Percentiles rank a stretch among this genome's conserved stretches.
These are phyloP conservation scores for Drosophila rellima DNA, from an alignment of 2,888 invertebrate species.

Conservation along the genomic window DNA sequence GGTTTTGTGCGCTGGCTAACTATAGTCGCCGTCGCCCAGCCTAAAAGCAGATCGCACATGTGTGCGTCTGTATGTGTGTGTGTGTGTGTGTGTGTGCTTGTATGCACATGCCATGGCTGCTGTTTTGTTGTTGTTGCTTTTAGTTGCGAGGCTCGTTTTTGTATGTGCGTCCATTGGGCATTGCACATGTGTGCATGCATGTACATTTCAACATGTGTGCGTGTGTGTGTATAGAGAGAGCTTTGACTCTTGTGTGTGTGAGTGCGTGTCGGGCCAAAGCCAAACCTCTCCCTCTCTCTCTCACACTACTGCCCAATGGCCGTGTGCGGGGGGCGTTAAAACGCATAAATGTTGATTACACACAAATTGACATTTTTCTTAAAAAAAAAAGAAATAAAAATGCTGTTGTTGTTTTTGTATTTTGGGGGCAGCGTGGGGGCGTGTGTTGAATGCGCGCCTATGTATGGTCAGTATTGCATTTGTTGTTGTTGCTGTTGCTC, in stretches of 20 bases:
- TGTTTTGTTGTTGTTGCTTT: slow-evolving; percentile 54
- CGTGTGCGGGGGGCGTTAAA: slow-evolving; percentile 62
- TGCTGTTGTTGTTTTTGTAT: slow-evolving; percentile 16
- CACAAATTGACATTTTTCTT: slow-evolving; percentile 68
- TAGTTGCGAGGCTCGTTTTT: slow-evolving; percentile 59
- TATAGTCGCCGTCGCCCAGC: slow-evolving; percentile 72
- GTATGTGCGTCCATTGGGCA: slow-evolving; percentile 78
- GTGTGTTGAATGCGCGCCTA: slow-evolving; percentile 60
- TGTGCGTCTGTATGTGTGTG: slow-evolving; percentile 30
- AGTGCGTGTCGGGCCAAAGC: slow-evolving; percentile 50
- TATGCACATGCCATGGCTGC: slow-evolving; percentile 61
- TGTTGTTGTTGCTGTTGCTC: slow-evolving; percentile 30
- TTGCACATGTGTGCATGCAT: slow-evolving; percentile 52
- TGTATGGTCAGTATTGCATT: slow-evolving; percentile 49
- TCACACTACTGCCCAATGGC: slow-evolving; percentile 52
- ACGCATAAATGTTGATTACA: slow-evolving; percentile 80
- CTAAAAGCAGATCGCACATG: slow-evolving; percentile 75
- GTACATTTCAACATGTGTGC: slow-evolving; percentile 18
- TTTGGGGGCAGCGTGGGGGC: slow-evolving; percentile 41
- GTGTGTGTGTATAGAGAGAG: slow-evolving; percentile 20
- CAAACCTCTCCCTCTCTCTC: slow-evolving; percentile 55
- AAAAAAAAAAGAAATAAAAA: slow-evolving; percentile 2
- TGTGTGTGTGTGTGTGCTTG: slow-evolving; percentile 25
- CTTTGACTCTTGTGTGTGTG: slow-evolving; percentile 22
- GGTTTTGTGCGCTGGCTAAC: slow-evolving; percentile 73